phyloP scores from a whole-genome alignment of 2,888 invertebrate species.

The Marasmarcha lunaedactyla region DNA sequence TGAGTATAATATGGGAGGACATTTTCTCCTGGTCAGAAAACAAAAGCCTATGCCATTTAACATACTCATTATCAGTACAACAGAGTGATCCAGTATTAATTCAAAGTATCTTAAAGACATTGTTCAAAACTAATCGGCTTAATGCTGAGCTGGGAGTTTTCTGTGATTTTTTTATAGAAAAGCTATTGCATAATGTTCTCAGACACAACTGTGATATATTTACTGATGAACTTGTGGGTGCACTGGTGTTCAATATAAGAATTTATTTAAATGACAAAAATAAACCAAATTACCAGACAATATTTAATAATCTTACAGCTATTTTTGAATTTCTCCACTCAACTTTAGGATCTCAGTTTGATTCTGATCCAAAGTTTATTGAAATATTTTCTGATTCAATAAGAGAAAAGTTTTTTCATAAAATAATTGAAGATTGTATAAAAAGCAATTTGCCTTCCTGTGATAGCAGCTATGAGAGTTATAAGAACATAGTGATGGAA shows the following conservation, averaged over 20 bases:
- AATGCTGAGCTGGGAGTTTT: slow-evolving; percentile 51
- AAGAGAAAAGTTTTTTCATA: slow-evolving; percentile 46
- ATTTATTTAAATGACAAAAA: slow-evolving; percentile 37
- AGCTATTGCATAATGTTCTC: slow-evolving; percentile 49
- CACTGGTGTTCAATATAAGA: slow-evolving; percentile 53
- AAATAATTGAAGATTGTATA: slow-evolving; percentile 57
- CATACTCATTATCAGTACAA: slow-evolving; percentile 47
- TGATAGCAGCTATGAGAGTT: slow-evolving; percentile 44
- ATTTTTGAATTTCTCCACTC: slow-evolving; percentile 59
- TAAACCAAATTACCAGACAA: slow-evolving; percentile 47
- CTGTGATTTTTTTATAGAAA: slow-evolving; percentile 53
- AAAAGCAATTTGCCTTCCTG: slow-evolving; percentile 50
- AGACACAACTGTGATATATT: slow-evolving; percentile 53
- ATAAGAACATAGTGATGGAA: slow-evolving; percentile 50
- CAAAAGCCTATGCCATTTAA: slow-evolving; percentile 37
- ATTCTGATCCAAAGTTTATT: slow-evolving; percentile 44
- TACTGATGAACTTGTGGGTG: slow-evolving; percentile 51
- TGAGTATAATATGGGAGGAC: slow-evolving; percentile 58
- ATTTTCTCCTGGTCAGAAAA: slow-evolving; percentile 52
- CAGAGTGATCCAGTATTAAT: slow-evolving; percentile 47
- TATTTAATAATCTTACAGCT: slow-evolving; percentile 54
- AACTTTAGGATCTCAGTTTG: slow-evolving; percentile 48
- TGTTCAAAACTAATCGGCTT: slow-evolving; percentile 43
- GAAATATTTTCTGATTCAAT: slow-evolving; percentile 49
- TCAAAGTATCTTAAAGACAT: slow-evolving; percentile 47